These are phyloP conservation scores for Isaurus tuberculatus DNA, from an alignment of 92 coral and sea anemone species.

Conservation along the genomic window DNA sequence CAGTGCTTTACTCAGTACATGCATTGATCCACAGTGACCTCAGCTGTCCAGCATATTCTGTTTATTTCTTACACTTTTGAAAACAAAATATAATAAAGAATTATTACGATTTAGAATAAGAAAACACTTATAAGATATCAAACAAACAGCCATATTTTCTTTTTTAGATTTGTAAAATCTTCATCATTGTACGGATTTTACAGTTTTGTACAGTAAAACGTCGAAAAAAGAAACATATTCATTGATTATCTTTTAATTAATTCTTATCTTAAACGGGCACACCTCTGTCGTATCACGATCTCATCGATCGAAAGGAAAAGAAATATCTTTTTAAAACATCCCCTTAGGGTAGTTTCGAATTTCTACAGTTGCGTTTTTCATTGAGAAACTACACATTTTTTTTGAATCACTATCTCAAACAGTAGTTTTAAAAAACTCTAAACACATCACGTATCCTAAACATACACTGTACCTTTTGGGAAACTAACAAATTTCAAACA, in stretches of 20 bases:
- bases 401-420: background rate
- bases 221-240: background rate
- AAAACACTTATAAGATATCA: background rate
- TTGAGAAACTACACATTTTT: background rate
- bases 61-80: background rate
- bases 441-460: too few relatives aligned
- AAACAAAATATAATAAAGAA: background rate
- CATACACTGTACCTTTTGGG: background rate
- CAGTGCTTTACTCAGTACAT: background rate
- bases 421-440: background rate
- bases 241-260: slow-evolving; percentile 18
- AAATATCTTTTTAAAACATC: background rate
- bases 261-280: slow-evolving; percentile 6
- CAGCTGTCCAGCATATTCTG: background rate
- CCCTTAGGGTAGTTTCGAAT: slow-evolving; percentile 2
- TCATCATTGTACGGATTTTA: background rate
- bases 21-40: slow-evolving; percentile 17
- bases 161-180: background rate
- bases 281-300: background rate
- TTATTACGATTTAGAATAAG: background rate
- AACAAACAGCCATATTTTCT: background rate
- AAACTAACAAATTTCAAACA: background rate
- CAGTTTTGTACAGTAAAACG: background rate
- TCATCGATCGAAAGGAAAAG: background rate
- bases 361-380: background rate